These are phyloP conservation scores for Tubulanus polymorphus DNA, from an alignment of 2,888 invertebrate genomes.

Conservation along the genomic window DNA sequence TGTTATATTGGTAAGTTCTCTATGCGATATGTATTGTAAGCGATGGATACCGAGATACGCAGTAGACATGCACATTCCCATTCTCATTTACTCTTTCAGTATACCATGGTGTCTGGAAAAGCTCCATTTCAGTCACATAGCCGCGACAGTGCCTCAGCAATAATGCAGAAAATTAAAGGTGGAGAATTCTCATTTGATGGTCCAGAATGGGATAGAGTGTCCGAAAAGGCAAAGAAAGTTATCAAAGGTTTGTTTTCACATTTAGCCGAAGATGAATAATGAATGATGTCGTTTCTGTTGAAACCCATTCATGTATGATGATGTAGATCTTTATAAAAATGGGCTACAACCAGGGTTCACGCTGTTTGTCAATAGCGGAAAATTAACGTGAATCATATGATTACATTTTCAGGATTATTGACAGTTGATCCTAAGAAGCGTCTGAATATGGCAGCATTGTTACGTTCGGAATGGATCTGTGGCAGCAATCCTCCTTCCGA, in stretches of 20 bases:
- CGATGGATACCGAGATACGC: no score
- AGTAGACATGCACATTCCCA: not conserved
- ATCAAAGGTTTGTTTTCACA: slow-evolving; percentile 60
- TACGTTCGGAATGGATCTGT: slow-evolving; percentile 67
- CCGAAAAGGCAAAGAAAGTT: slow-evolving; percentile 70
- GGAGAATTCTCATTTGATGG: slow-evolving; percentile 76
- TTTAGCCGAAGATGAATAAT: no score
- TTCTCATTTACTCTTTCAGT: slow-evolving; percentile 55
- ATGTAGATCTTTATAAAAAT: not conserved
- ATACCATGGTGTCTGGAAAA: slow-evolving; percentile 79
- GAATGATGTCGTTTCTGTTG: not conserved
- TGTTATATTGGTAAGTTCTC: slow-evolving; percentile 71
- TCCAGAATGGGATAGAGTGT: slow-evolving; percentile 69
- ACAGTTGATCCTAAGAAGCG: slow-evolving; percentile 73
- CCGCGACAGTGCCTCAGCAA: slow-evolving; percentile 66
- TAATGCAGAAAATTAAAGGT: slow-evolving; percentile 74
- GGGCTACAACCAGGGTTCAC: no score
- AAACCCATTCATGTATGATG: not conserved
- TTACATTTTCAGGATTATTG: slow-evolving; percentile 62
- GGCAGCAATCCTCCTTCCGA: slow-evolving; percentile 41
- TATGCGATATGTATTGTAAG: no score
- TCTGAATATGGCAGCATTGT: slow-evolving; percentile 66
- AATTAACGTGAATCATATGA: no score
- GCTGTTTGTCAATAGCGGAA: no score
- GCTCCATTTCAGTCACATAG: slow-evolving; percentile 75